Percentiles rank a stretch among this genome's conserved stretches.
phyloP scores from a whole-genome alignment of 64 coral and sea anemone species.

The Actinia tenebrosa region DNA sequence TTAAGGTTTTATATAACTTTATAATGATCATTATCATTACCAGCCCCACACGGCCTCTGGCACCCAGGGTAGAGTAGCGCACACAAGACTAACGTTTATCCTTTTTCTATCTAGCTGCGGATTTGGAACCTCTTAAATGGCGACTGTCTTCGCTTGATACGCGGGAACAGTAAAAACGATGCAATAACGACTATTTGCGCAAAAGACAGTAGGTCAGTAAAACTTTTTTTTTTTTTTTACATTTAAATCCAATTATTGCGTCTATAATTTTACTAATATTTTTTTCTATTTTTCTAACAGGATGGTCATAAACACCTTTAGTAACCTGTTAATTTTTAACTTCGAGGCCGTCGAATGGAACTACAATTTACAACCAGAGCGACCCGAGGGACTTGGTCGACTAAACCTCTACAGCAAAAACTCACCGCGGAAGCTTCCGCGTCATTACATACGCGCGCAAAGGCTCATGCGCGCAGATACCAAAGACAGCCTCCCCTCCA shows the following conservation, averaged over 20 bases:
- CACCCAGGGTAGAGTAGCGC: too few species aligned
- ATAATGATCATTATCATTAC: too few species aligned
- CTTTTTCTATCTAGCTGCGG: constrained; percentile 44
- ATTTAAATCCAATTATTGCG: neutral
- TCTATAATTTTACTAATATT: neutral
- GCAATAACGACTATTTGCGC: constrained; percentile 66
- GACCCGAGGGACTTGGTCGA: constrained; percentile 70
- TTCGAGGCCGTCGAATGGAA: constrained; percentile 87
- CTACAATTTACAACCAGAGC: constrained; percentile 69
- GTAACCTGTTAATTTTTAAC: constrained; percentile 94
- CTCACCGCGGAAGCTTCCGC: constrained; percentile 52
- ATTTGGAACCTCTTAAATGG: constrained; percentile 95
- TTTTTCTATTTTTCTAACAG: constrained; percentile 30
- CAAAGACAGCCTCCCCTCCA: constrained; percentile 71
- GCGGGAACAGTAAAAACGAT: constrained; percentile 95
- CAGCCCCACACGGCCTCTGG: too few species aligned
- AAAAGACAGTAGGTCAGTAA: constrained; percentile 65
- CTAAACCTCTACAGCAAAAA: constrained; percentile 69
- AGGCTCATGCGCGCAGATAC: constrained; percentile 83
- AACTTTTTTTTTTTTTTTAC: too few species aligned
- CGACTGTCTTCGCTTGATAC: constrained; percentile 86
- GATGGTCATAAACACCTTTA: constrained; percentile 90
- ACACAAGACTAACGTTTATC: neutral
- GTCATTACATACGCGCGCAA: constrained; percentile 85
- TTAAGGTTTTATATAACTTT: too few species aligned